Conservation (phyloP, 2,888 invertebrate genomes). For the Drosophila suboccidentalis region DNA sequence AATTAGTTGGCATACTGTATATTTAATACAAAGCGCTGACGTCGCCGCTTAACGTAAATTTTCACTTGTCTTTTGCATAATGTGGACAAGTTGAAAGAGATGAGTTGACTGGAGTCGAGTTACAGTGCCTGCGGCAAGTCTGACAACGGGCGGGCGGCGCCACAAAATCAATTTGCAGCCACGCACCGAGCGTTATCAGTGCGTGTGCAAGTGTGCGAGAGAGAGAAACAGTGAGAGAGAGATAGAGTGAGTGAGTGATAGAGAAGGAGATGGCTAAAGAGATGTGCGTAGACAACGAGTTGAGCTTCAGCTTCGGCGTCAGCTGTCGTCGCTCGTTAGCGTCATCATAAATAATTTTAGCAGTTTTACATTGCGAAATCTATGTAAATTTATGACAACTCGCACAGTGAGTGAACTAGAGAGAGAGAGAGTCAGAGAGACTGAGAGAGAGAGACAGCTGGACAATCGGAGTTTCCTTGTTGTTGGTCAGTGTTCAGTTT, state of each 20-base stretch:
- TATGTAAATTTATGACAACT: constrained; percentile 76
- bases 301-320: constrained; percentile 57
- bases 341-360: constrained; percentile 82
- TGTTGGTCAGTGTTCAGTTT: constrained; percentile 26
- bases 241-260: constrained; percentile 6
- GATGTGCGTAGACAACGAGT: constrained; percentile 41
- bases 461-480: constrained; percentile 66
- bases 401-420: constrained; percentile 11
- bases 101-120: constrained; percentile 26
- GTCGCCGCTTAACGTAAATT: constrained; percentile 72
- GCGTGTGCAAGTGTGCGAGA: constrained; percentile 31
- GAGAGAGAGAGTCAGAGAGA: constrained; percentile 10
- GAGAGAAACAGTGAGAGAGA: constrained; percentile 1
- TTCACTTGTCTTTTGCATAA: constrained; percentile 80
- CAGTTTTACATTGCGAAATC: constrained; percentile 72
- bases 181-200: constrained; percentile 75
- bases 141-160: constrained; percentile 71
- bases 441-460: not conserved
- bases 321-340: constrained; percentile 82
- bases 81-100: constrained; percentile 62
- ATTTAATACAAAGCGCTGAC: constrained; percentile 47
- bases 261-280: constrained; percentile 6
- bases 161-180: constrained; percentile 77
- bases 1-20: not conserved
- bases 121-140: constrained; percentile 43